Evolutionary conservation across 2,888 invertebrate species (phyloP), one percentile per base, ranked within the genome.

Genomic region (Heliconius hortense): DNA sequence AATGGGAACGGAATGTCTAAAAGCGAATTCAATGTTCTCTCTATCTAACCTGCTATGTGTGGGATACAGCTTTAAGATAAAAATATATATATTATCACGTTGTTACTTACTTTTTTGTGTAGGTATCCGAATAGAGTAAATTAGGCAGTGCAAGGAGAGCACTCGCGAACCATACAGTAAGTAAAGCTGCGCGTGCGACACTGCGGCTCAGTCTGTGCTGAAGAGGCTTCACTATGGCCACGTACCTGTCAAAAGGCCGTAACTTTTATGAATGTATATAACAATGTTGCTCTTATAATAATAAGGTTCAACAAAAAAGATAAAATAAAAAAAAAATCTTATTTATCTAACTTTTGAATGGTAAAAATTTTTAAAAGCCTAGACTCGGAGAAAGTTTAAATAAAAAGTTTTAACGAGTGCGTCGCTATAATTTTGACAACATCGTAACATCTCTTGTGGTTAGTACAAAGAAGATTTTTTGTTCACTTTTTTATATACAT

Each of bases 151-250:
- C 97, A 35, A 98, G 92, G 18, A 96, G 84, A 77, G 96, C 95
- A 81, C 98, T 97, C 0, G 96, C 95, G 66, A 96, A 87, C 98
- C 98, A 98, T 76, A 98, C 98, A 15, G 96, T 93, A 59, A 95
- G 90, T 26, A 98, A 95, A 11, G 96, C 96, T 26, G 96, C 94
- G 68, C 97, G 95, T 0, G 98, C 97, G 66, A 96, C 95, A 26
- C 95, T 94, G 63, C 96, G 95, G 26, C 98, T 97, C 91, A 98
- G 96, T 79, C 98, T 94, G 63, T 97, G 97, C 82, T 97, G 96
- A 21, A 98, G 92, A 0, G 98, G 98, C 85, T 97, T 96, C 74
- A 98, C 97, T 85, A 98, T 98, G 0, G 98, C 98, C 87, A 98
- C 96, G 87, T 98, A 98, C 89, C 98, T 98, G 94, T 18, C 80